Percentiles rank a stretch among this genome's conserved stretches.
These are phyloP conservation scores for Eupithecia centaureata DNA, from an alignment of 2,888 invertebrate genomes.

Conservation along the genomic window DNA sequence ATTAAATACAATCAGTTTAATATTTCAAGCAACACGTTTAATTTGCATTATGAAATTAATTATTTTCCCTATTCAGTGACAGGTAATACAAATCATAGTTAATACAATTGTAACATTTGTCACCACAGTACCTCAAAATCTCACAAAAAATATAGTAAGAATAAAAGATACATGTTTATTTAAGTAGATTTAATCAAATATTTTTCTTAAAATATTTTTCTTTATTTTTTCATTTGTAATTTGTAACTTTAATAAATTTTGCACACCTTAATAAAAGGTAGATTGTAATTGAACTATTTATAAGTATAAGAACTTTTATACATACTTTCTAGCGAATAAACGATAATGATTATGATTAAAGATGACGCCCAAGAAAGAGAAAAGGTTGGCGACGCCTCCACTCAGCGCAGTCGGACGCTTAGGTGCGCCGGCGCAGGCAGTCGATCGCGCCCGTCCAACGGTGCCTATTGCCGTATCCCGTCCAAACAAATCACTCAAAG, in stretches of 20 bases:
- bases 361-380: slow-evolving; percentile 18
- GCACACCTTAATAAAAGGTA: no score
- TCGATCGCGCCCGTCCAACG: slow-evolving; percentile 72
- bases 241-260: no score
- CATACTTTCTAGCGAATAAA: no score
- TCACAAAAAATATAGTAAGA: background rate
- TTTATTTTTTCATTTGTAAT: no score
- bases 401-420: slow-evolving; percentile 59
- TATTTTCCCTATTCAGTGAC: background rate
- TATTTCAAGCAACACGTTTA: background rate
- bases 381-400: slow-evolving; percentile 64
- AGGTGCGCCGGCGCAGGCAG: slow-evolving; percentile 77
- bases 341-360: no score
- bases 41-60: background rate
- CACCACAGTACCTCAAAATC: background rate
- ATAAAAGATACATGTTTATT: no score
- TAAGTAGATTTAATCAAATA: no score
- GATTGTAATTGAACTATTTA: no score
- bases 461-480: slow-evolving; percentile 61
- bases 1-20: background rate
- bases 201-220: no score
- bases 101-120: background rate
- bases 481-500: slow-evolving; percentile 43
- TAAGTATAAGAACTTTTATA: no score
- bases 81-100: no score